Conservation (phyloP, 2,888 invertebrate species). For the Cantharis rufa region DNA sequence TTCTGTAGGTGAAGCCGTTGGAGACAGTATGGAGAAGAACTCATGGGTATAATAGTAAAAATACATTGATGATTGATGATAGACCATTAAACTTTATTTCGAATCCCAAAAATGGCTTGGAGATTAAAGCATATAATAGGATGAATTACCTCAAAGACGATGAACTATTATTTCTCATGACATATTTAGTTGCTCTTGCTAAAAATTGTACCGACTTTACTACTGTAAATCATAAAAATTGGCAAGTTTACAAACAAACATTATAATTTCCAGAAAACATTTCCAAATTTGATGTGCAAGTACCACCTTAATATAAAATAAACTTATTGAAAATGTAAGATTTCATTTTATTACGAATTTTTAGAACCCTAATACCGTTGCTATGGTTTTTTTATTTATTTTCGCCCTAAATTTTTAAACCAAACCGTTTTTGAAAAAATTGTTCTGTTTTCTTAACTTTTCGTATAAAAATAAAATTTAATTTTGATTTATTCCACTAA, state of each 20-base stretch:
- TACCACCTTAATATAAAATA: too few species aligned
- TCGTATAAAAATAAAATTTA: too few species aligned
- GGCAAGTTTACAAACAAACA: background rate
- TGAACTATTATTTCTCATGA: background rate
- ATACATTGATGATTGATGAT: background rate
- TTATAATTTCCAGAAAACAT: too few species aligned
- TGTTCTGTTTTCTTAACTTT: too few species aligned
- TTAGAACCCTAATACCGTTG: too few species aligned
- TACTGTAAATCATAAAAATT: background rate
- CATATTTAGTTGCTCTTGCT: background rate
- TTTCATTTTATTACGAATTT: too few species aligned
- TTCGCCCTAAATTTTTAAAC: too few species aligned
- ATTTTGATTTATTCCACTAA: too few species aligned
- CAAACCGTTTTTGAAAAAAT: too few species aligned
- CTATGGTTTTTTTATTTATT: too few species aligned
- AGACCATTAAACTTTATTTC: background rate
- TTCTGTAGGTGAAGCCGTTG: background rate
- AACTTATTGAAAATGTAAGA: too few species aligned
- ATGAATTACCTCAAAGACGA: background rate
- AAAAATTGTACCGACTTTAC: background rate
- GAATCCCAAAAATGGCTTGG: background rate
- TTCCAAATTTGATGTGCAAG: too few species aligned
- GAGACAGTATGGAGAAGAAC: background rate
- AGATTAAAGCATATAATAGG: background rate
- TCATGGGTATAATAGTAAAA: background rate